phyloP scores from a whole-genome alignment of 37 sponge, comb jelly and placozoan genomes.

The Trichoplax adhaerens region DNA sequence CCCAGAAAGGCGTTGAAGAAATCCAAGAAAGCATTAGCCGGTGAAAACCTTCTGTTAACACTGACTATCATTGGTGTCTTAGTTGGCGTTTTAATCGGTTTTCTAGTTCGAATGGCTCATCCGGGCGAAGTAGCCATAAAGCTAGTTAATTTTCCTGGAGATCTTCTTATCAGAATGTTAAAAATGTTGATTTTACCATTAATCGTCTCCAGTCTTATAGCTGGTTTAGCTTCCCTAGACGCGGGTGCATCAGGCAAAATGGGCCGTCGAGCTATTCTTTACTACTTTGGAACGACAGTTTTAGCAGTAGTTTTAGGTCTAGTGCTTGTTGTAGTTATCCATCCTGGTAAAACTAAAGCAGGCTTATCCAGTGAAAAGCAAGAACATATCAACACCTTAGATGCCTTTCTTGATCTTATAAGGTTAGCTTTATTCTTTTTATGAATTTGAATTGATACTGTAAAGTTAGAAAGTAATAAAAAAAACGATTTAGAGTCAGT shows the following conservation, averaged over 20 bases:
- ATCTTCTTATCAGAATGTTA: conserved; percentile 75
- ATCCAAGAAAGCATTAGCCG: too few species aligned
- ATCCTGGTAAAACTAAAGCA: conserved; percentile 30
- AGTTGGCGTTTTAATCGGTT: conserved; percentile 2
- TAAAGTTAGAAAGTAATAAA: too few species aligned
- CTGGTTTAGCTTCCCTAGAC: conserved; percentile 71
- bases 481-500: too few species aligned
- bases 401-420: conserved; percentile 42
- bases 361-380: too few species aligned
- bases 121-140: conserved; percentile 18
- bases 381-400: conserved; percentile 14
- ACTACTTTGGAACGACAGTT: conserved; percentile 73
- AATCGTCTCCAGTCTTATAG: conserved; percentile 71
- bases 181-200: conserved; percentile 87
- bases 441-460: too few species aligned
- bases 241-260: conserved; percentile 30
- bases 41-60: too few species aligned
- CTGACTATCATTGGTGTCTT: too few species aligned
- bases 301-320: conserved; percentile 65
- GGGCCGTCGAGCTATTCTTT: conserved; percentile 54
- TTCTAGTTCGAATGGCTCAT: conserved; percentile 24
- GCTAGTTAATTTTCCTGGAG: conserved; percentile 75
- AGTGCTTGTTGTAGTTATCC: conserved; percentile 52
- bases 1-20: too few species aligned
- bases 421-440: conserved; percentile 7